These are phyloP conservation scores for Anagrus nilaparvatae DNA, from an alignment of 1,140 invertebrate species.

Conservation along the genomic window DNA sequence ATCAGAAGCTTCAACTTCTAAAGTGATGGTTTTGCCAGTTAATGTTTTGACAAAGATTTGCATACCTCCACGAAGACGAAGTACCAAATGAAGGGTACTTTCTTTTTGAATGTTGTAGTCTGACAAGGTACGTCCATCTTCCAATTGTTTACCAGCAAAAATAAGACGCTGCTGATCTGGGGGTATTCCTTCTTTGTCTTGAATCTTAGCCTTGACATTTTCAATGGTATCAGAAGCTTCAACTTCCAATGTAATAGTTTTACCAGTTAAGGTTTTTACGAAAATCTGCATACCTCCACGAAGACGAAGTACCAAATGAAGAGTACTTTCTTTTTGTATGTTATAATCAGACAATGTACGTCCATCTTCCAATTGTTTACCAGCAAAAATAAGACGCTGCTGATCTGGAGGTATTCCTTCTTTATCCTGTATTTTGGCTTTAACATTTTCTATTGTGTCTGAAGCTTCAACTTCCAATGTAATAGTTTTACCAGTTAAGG, in stretches of 20 bases:
- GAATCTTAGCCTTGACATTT: slow-evolving; percentile 56
- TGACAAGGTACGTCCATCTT: slow-evolving; percentile 28
- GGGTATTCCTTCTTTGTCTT: slow-evolving; percentile 42
- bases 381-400: slow-evolving; percentile 52
- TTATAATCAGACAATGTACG: slow-evolving; percentile 60
- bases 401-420: slow-evolving; percentile 50
- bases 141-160: slow-evolving; percentile 52
- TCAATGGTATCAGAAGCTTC: slow-evolving; percentile 55
- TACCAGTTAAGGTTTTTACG: slow-evolving; percentile 57
- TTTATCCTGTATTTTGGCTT: slow-evolving; percentile 59
- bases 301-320: slow-evolving; percentile 32
- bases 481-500: slow-evolving; percentile 55
- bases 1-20: slow-evolving; percentile 56
- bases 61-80: slow-evolving; percentile 28
- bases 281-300: slow-evolving; percentile 52
- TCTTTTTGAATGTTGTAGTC: slow-evolving; percentile 49
- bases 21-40: slow-evolving; percentile 57
- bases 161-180: slow-evolving; percentile 44
- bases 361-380: slow-evolving; percentile 61
- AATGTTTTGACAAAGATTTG: slow-evolving; percentile 41
- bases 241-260: slow-evolving; percentile 54
- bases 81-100: slow-evolving; percentile 14
- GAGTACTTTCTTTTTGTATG: slow-evolving; percentile 4
- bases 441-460: slow-evolving; percentile 59
- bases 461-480: slow-evolving; percentile 55